Evolutionary conservation across 2,797 vertebrate genomes (phyloP).

Genomic region (Oophaga sylvatica): DNA sequence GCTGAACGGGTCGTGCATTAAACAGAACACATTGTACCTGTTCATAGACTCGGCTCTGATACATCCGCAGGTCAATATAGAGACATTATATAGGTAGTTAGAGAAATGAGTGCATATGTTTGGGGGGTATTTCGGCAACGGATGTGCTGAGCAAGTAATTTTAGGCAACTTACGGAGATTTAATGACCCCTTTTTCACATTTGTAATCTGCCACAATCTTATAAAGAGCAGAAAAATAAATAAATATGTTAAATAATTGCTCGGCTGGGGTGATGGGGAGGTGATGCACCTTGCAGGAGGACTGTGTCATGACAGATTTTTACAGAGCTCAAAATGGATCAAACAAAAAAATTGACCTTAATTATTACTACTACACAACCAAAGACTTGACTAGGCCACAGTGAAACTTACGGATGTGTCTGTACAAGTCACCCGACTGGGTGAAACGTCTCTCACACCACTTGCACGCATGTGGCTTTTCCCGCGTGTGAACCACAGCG

Average conservation of each 20-base stretch:
- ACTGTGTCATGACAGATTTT: slow-evolving; percentile 7
- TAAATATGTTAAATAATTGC: slow-evolving; percentile 6
- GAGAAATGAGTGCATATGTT: background rate
- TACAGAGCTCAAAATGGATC: slow-evolving; percentile 7
- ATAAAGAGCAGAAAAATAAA: background rate
- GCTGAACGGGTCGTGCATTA: background rate
- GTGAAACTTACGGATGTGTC: slow-evolving; percentile 99
- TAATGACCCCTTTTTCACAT: background rate
- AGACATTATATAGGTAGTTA: slow-evolving; percentile 14
- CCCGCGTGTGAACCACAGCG: slow-evolving; percentile 94
- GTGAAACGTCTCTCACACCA: slow-evolving; percentile 98
- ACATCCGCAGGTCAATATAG: background rate
- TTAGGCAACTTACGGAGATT: background rate
- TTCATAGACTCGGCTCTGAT: background rate
- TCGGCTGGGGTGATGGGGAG: background rate
- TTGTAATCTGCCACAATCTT: background rate
- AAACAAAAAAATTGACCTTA: background rate
- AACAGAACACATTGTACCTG: background rate
- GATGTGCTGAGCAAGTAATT: background rate
- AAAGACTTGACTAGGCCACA: slow-evolving; percentile 93
- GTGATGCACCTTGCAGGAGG: background rate
- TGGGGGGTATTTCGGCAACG: background rate
- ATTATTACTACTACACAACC: slow-evolving; percentile 71
- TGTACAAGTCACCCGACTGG: slow-evolving; percentile 96
- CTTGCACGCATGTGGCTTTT: slow-evolving; percentile 97